Conservation (phyloP, 1,140 invertebrate species). For the Mycetomoellerius zeteki region DNA sequence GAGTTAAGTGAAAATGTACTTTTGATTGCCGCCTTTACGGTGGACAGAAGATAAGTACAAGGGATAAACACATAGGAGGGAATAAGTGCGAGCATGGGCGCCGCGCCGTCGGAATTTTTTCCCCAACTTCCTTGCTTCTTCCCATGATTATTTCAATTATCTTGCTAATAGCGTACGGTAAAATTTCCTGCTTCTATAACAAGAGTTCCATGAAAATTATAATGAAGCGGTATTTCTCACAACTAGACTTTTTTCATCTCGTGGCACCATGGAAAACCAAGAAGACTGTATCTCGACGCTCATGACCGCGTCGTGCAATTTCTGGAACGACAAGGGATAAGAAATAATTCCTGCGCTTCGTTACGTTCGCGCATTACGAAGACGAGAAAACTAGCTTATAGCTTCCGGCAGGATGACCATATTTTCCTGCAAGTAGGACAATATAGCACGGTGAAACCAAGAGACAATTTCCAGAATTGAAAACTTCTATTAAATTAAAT, state of each 20-base stretch:
- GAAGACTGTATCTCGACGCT: slow-evolving; percentile 24
- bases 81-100: slow-evolving; percentile 41
- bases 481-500: slow-evolving; percentile 27
- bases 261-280: neutral
- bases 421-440: slow-evolving; percentile 42
- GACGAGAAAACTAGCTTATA: slow-evolving; percentile 57
- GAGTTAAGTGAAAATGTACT: slow-evolving; percentile 57
- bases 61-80: slow-evolving; percentile 32
- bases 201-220: slow-evolving; percentile 49
- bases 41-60: slow-evolving; percentile 41
- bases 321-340: slow-evolving; percentile 60
- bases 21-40: slow-evolving; percentile 52
- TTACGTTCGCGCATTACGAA: slow-evolving; percentile 49
- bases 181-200: slow-evolving; percentile 29
- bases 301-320: slow-evolving; percentile 48
- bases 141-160: slow-evolving; percentile 57
- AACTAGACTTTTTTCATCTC: neutral
- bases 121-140: neutral
- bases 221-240: slow-evolving; percentile 49
- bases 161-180: slow-evolving; percentile 35
- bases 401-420: slow-evolving; percentile 41
- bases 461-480: slow-evolving; percentile 1
- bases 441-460: slow-evolving; percentile 36
- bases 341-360: slow-evolving; percentile 63
- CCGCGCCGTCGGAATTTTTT: slow-evolving; percentile 48